phyloP scores from a whole-genome alignment of 2,797 vertebrate genomes.

The Petrocephalus schoutedeni region DNA sequence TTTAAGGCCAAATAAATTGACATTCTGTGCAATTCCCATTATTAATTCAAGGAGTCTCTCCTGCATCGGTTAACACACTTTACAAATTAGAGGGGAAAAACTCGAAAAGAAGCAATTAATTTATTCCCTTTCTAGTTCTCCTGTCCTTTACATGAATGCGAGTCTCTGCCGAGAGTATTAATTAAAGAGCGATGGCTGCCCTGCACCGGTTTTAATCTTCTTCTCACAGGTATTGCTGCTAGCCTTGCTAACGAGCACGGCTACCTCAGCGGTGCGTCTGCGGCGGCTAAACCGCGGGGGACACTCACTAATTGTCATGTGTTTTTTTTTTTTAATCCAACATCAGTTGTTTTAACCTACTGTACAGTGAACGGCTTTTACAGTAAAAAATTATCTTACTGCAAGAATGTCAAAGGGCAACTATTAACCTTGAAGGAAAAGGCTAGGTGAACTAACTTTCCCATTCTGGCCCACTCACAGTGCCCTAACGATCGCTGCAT shows the following conservation, averaged over 20 bases:
- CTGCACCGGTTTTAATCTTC: neutral
- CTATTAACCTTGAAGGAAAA: neutral
- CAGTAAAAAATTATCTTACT: neutral
- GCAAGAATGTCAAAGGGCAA: neutral
- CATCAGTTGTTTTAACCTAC: neutral
- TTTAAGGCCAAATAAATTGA: slow-evolving; percentile 38
- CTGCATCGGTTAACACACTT: slow-evolving; percentile 33
- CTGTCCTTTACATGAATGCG: slow-evolving; percentile 24
- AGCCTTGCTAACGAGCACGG: neutral
- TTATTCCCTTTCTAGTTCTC: slow-evolving; percentile 29
- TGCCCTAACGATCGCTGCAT: neutral
- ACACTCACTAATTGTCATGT: neutral
- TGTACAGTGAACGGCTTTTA: neutral
- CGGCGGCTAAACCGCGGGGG: neutral
- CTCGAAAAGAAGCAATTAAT: slow-evolving; percentile 17
- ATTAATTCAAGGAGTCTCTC: slow-evolving; percentile 33
- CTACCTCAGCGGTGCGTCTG: neutral
- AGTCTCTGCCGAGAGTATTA: slow-evolving; percentile 13
- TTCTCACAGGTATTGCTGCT: neutral
- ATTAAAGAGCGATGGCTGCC: neutral
- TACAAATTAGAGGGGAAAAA: slow-evolving; percentile 30
- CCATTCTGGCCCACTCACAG: neutral
- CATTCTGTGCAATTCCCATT: slow-evolving; percentile 22
- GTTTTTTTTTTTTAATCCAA: neutral
- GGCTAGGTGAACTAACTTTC: neutral